Percentiles rank a stretch among this genome's conserved stretches.
Conservation (phyloP, 2,888 invertebrate genomes). For the Chymomyza fuscimana region DNA sequence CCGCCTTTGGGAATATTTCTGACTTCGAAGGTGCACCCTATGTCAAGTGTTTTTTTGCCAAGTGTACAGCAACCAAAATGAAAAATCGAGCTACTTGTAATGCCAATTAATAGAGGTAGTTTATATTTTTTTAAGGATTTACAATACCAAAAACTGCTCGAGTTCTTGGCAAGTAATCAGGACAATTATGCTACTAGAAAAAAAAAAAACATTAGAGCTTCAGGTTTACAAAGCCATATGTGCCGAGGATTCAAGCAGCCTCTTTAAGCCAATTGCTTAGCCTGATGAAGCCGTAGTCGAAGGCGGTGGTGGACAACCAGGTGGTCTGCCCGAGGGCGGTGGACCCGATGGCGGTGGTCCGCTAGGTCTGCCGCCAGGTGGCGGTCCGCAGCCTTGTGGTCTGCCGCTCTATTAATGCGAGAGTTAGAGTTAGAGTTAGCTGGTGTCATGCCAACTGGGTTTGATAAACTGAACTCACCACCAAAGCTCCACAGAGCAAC, state of each 20-base stretch:
- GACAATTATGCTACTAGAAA: background rate
- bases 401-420: constrained; percentile 3
- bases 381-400: constrained; percentile 6
- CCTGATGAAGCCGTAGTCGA: constrained; percentile 7
- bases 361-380: constrained; percentile 5
- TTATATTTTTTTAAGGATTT: background rate
- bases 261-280: background rate
- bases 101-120: background rate
- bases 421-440: background rate
- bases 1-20: too few species aligned
- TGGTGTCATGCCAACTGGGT: background rate
- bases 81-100: background rate
- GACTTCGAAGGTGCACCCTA: too few species aligned
- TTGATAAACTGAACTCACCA: background rate
- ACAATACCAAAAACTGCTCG: background rate
- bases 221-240: background rate
- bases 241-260: background rate
- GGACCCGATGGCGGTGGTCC: constrained; percentile 17
- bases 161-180: background rate
- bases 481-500: constrained; percentile 5
- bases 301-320: constrained; percentile 11
- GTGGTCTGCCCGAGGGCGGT: constrained; percentile 1
- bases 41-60: too few species aligned
- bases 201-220: background rate
- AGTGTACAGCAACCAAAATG: background rate